Evolutionary conservation across 2,888 invertebrate species (phyloP).

Genomic region (Rhynchonema sp.): DNA sequence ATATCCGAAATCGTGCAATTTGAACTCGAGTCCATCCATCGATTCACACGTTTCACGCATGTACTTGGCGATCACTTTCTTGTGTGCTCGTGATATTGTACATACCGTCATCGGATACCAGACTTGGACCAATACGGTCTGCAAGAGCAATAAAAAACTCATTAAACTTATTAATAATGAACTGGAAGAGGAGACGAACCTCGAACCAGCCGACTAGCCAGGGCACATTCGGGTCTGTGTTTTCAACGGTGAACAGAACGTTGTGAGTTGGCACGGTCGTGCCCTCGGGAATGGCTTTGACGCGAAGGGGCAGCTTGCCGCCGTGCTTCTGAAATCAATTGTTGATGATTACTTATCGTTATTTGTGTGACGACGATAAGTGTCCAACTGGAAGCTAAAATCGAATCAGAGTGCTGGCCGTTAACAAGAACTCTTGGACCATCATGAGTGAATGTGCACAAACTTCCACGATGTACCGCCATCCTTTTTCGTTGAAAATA

Average conservation of each 20-base stretch:
- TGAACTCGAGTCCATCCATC: conserved; percentile 29
- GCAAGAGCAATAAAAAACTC: too few relatives aligned
- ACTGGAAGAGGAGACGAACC: too few relatives aligned
- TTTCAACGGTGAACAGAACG: conserved; percentile 37
- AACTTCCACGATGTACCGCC: conserved; percentile 35
- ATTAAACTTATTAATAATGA: too few relatives aligned
- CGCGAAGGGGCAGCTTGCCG: conserved; percentile 33
- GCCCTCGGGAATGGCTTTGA: conserved; percentile 36
- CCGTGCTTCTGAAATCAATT: conserved; percentile 28
- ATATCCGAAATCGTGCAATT: conserved; percentile 37
- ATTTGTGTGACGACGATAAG: too few relatives aligned
- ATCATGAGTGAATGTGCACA: too few relatives aligned
- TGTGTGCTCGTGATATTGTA: conserved; percentile 34
- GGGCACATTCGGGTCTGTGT: conserved; percentile 35
- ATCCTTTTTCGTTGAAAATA: conserved; percentile 35
- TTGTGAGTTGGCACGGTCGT: conserved; percentile 32
- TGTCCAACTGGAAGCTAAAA: too few relatives aligned
- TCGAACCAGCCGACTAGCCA: conserved; percentile 37
- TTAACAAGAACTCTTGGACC: too few relatives aligned
- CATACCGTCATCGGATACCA: conserved; percentile 40
- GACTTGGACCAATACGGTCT: conserved; percentile 36
- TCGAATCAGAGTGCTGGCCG: too few relatives aligned
- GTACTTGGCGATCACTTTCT: conserved; percentile 20
- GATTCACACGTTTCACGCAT: conserved; percentile 31
- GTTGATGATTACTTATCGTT: not conserved